Evolutionary conservation across 2,888 invertebrate genomes (phyloP), one percentile per base, ranked within the genome.

Genomic region (Amaurobius ferox): DNA sequence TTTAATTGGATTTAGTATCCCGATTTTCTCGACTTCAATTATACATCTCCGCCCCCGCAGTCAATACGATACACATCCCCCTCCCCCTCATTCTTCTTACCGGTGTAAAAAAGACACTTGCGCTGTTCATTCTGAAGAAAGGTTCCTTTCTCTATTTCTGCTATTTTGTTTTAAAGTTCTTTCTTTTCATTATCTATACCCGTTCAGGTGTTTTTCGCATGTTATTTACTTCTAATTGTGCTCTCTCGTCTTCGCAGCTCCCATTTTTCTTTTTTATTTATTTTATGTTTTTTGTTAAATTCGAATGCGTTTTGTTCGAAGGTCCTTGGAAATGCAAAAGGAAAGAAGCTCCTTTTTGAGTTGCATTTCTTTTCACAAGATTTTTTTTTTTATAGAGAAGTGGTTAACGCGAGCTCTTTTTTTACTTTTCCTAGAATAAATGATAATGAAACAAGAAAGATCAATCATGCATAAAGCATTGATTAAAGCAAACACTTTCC

Each of bases 1-100:
- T 85, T 85, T 85, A 85, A 85, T 85, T 85, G 83, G 83, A 85
- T 85, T 85, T 85, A 85, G 77, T 77, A 85, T 77, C 83, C 83
- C 77, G 83, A 85, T 85, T 85, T 85, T 85, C 83, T 85, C 83
- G 72, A 77, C 83, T 85, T 77, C 83, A 85, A 85, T 85, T 85
- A 85, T 85, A 78, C 83, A 77, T 83, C 72, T 77, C 77, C 64
- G 39, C 32, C 74, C 48, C 28, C 32, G 30, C 28, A 66, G 30
- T 66, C 35, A 19, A 35, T 66, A n/a, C 28, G 32, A 35, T 19
- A 16, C 5, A 6, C 7, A n/a, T 19, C 5, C 26, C 19, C 55
- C 23, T 39, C 55, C 28, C 35, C 35, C 67, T 26, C 32, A 23
- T 23, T 40, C 28, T 19, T 44, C 32, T 16, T 71, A 64, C 55